Evolutionary conservation across 2,113 vertebrate species (phyloP), one percentile per base, ranked within the genome.

Genomic region (Turnix velox): DNA sequence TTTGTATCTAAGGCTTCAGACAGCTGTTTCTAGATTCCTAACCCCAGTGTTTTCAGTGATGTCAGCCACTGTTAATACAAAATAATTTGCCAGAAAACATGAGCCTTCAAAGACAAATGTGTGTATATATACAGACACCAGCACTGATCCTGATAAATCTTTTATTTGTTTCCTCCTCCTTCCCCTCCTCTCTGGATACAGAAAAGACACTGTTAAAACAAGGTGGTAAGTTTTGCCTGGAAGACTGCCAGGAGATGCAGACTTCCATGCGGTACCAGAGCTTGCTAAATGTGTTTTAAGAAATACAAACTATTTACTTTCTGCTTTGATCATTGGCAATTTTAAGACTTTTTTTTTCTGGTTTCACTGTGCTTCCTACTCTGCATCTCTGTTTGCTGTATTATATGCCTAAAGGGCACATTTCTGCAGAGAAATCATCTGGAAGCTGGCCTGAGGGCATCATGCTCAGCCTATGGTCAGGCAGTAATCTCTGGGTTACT

Each of bases 401-500:
- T 25, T 4, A 35, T 3, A 22, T 0, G 0, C 25, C n/a, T 51
- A 16, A 61, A 72, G 23, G 18, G 14, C 39, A 30, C 30, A 18
- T 75, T 74, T 35, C 33, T 18, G 9, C 25, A n/a, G 25, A 37
- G 33, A 14, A 46, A 25, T 14, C 10, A 24, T 1, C 31, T 30
- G 51, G 20, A 19, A 45, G 55, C 23, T 27, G 37, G 37, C 55
- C n/a, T 0, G 3, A 28, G 0, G 3, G 43, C 28, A 59, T 8
- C 6, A 3, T 4, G 0, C 54, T 51, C 28, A 4, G 37, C 46
- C 62, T 23, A n/a, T 1, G 3, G 19, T 10, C 46, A 13, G 37
- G 3, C 17, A 6, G 19, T 1, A 27, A 2, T 33, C 15, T 33
- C 33, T 37, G 2, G 2, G 8, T 8, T 4, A 0, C 42, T 20